These are phyloP conservation scores for Drosophila dives DNA, from an alignment of 2,888 invertebrate genomes.

Conservation along the genomic window DNA sequence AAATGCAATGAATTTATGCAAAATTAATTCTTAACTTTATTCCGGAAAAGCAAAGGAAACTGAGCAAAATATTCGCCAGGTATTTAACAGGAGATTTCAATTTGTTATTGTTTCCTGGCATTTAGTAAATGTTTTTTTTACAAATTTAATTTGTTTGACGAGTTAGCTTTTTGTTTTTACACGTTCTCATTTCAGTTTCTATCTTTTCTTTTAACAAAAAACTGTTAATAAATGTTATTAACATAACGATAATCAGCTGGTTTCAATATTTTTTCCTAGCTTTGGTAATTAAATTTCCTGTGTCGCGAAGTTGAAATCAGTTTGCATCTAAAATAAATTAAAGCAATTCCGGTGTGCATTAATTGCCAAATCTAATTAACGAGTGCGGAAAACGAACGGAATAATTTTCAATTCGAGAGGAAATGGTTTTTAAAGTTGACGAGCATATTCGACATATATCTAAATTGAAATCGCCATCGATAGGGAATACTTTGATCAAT, in stretches of 20 bases:
- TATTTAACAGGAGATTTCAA: neutral
- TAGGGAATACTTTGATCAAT: constrained; percentile 29
- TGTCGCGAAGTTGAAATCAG: constrained; percentile 35
- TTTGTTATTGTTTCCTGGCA: neutral
- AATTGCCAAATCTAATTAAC: constrained; percentile 51
- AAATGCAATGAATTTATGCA: constrained; percentile 35
- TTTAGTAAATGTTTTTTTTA: neutral
- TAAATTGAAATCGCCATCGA: constrained; percentile 23
- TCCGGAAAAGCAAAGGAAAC: neutral
- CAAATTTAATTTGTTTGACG: neutral
- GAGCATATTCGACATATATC: constrained; percentile 7
- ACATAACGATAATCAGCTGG: too few species aligned
- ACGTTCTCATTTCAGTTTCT: neutral
- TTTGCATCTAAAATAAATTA: constrained; percentile 47
- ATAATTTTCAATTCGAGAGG: constrained; percentile 2
- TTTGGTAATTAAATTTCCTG: constrained; percentile 53
- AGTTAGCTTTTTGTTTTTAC: neutral
- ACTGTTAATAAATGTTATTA: too few species aligned
- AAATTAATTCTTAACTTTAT: constrained; percentile 32
- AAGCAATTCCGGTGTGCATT: constrained; percentile 32
- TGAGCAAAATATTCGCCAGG: neutral
- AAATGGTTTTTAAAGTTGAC: constrained; percentile 7
- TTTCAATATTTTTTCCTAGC: constrained; percentile 4
- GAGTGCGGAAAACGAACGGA: constrained; percentile 9
- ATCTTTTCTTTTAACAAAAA: neutral